Evolutionary conservation across 1,140 invertebrate species (phyloP).

Genomic region (Nasonia vitripennis): DNA sequence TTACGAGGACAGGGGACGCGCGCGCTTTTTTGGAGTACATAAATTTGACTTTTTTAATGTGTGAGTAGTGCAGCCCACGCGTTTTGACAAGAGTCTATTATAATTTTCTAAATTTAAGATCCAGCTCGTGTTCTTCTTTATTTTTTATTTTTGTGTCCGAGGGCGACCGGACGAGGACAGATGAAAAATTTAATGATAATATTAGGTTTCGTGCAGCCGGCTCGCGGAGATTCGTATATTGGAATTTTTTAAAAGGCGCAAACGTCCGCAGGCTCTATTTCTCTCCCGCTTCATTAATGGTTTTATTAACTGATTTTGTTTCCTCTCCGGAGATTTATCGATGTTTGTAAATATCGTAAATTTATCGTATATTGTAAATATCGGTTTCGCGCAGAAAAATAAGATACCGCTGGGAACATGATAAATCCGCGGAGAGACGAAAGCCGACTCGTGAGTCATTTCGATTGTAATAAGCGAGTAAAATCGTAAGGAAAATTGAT

Average conservation of each 20-base stretch:
- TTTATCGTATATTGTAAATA: no score
- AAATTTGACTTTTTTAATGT: slow-evolving; percentile 53
- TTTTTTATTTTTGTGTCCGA: neutral
- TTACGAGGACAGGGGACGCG: slow-evolving; percentile 3
- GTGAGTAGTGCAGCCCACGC: slow-evolving; percentile 30
- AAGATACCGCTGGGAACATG: neutral
- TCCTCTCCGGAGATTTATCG: slow-evolving; percentile 36
- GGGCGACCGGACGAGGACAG: slow-evolving; percentile 37
- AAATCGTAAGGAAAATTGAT: no score
- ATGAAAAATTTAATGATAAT: slow-evolving; percentile 53
- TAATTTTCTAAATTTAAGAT: slow-evolving; percentile 52
- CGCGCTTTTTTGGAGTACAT: slow-evolving; percentile 50
- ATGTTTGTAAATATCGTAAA: slow-evolving; percentile 40
- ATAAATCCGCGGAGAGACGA: neutral
- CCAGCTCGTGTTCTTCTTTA: neutral
- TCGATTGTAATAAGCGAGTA: no score
- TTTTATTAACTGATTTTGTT: slow-evolving; percentile 48
- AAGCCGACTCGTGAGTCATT: neutral
- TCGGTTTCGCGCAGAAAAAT: neutral
- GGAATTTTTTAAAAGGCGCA: slow-evolving; percentile 42
- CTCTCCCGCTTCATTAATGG: slow-evolving; percentile 4
- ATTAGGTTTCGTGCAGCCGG: slow-evolving; percentile 38
- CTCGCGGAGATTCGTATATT: slow-evolving; percentile 40
- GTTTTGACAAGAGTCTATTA: slow-evolving; percentile 54
- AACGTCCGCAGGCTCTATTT: neutral